Percentiles rank a stretch among this genome's conserved stretches.
Evolutionary conservation across 2,113 vertebrate species (phyloP).

Genomic region (Orthochromis indermauri): DNA sequence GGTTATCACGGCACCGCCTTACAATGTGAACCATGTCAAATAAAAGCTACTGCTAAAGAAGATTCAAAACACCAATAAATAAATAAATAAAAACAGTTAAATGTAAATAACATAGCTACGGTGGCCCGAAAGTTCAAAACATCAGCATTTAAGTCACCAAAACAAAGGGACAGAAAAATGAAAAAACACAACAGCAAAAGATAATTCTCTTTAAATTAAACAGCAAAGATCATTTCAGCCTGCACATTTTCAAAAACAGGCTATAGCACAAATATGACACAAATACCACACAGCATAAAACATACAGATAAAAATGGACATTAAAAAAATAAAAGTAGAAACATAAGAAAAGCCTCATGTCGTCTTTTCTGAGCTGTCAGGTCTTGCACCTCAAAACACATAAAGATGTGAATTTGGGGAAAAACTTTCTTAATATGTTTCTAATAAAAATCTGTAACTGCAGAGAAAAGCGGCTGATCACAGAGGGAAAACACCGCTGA

Average conservation of each 20-base stretch:
- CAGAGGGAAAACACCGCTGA: neutral
- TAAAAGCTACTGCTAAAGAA: neutral
- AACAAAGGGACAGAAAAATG: neutral
- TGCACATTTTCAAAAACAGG: neutral
- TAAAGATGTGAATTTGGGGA: neutral
- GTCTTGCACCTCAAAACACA: neutral
- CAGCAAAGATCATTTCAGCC: neutral
- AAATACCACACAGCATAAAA: neutral
- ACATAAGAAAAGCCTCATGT: neutral
- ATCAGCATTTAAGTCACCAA: neutral
- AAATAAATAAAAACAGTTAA: neutral
- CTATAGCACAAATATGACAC: neutral
- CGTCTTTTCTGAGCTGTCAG: neutral
- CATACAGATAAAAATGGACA: neutral
- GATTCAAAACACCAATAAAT: neutral
- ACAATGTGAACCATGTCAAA: neutral
- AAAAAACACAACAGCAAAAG: neutral
- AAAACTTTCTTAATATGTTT: neutral
- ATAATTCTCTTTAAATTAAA: neutral
- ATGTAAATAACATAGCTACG: neutral
- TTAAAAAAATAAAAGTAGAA: neutral
- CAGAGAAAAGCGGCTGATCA: neutral
- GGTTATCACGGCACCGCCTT: fast-evolving
- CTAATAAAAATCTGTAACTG: fast-evolving
- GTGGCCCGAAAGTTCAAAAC: fast-evolving